Evolutionary conservation across 1,140 invertebrate species (phyloP), one percentile per base, ranked within the genome.

Genomic region (Reticulitermes speratus): DNA sequence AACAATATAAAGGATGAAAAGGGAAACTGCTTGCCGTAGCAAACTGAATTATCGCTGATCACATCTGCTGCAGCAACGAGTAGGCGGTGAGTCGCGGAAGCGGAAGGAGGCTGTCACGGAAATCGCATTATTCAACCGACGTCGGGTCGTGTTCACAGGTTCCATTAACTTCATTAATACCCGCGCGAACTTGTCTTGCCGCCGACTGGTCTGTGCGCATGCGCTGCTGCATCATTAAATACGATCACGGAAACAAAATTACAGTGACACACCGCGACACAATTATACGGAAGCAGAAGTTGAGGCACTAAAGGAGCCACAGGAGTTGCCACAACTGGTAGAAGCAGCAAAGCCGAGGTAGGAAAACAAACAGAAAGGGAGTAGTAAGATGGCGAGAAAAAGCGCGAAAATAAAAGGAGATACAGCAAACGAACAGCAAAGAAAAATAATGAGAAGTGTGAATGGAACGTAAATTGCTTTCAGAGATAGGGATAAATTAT

Each of bases 21-120:
- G n/a, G 25, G n/a, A 75, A 75, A 8, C 65, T 75, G 65, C 65
- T 75, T 75, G 3, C 65, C 65, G 65, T 30, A 75, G n/a, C 65
- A 75, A 75, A 75, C 65, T 75, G 65, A 75, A 75, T 75, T 75
- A 75, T n/a, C 65, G 25, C 65, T 30, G n/a, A 75, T 30, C n/a
- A 75, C 65, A 55, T 55, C 52, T 55, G 52, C 52, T 19, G 3
- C 52, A 21, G 52, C 19, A 55, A 19, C 19, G 7, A 55, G 19
- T 16, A 16, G 65, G 65, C 9, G n/a, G n/a, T 14, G n/a, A 9
- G 25, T 8, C 2, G 65, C n/a, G 25, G n/a, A 38, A 8, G 65
- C 25, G n/a, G 65, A 75, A 75, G 65, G 65, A 75, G 1, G 65
- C 7, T 75, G 65, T 75, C 65, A 75, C n/a, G 65, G 65, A 75